Conservation (phyloP, 2,888 invertebrate genomes). For the Phaedon cochleariae region DNA sequence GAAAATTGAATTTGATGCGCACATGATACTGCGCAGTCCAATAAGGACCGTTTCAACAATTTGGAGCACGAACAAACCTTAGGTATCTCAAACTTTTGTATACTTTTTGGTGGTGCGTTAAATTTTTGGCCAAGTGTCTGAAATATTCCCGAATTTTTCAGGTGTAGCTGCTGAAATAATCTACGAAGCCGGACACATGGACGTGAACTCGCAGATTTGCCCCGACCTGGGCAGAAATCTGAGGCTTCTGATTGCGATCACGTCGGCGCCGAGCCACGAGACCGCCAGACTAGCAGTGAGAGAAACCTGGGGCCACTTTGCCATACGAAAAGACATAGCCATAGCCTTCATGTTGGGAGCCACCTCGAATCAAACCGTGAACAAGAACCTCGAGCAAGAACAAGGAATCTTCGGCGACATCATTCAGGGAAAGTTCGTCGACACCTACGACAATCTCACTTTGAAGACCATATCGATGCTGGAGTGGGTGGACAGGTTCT, state of each 20-base stretch:
- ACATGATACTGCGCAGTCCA: no score
- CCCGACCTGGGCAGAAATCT: conserved; percentile 71
- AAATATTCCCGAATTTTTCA: neutral
- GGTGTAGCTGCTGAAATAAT: conserved; percentile 66
- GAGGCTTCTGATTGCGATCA: conserved; percentile 73
- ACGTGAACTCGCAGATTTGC: conserved; percentile 73
- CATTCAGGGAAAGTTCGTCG: conserved; percentile 76
- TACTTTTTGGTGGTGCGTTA: no score
- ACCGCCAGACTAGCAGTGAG: conserved; percentile 78
- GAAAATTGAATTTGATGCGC: no score
- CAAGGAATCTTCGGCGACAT: conserved; percentile 80
- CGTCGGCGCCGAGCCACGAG: conserved; percentile 78
- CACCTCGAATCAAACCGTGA: conserved; percentile 63
- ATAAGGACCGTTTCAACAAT: no score
- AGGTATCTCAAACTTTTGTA: no score
- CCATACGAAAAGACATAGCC: conserved; percentile 70
- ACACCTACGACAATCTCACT: conserved; percentile 84
- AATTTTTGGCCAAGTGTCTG: no score
- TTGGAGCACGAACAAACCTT: no score
- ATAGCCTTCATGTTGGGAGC: conserved; percentile 76
- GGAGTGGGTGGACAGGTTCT: conserved; percentile 83
- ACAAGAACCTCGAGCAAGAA: conserved; percentile 68
- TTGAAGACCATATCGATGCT: conserved; percentile 84
- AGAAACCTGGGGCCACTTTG: conserved; percentile 83
- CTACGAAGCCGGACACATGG: conserved; percentile 76